Conservation (phyloP, 2,888 invertebrate species). For the Pyrrhosoma nymphula region DNA sequence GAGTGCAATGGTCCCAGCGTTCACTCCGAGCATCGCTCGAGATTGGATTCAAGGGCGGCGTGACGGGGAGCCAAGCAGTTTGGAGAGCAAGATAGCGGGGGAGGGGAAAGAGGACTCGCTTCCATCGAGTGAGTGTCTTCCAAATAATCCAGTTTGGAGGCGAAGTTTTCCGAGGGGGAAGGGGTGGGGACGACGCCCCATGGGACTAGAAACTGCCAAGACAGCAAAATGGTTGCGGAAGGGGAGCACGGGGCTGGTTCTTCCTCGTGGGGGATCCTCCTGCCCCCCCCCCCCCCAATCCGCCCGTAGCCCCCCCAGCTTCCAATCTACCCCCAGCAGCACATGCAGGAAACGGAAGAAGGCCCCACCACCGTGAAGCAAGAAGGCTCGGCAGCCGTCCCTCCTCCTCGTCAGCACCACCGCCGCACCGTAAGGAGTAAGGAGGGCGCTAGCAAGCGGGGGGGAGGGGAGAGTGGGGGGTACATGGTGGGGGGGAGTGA, state of each 20-base stretch:
- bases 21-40: neutral
- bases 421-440: too few species aligned
- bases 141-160: neutral
- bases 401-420: neutral
- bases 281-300: neutral
- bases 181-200: neutral
- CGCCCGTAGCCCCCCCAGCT: too few species aligned
- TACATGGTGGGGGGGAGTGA: too few species aligned
- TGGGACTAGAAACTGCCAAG: neutral
- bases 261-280: too few species aligned
- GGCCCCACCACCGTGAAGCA: too few species aligned
- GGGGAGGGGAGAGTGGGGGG: too few species aligned
- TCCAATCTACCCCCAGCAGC: neutral
- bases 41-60: neutral
- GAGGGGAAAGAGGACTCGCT: too few species aligned
- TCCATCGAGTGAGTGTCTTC: slow-evolving; percentile 5
- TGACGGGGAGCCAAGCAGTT: neutral
- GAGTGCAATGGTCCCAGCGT: neutral
- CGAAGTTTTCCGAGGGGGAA: neutral
- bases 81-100: neutral
- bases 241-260: neutral
- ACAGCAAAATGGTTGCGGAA: neutral
- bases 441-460: neutral
- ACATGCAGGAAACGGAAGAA: too few species aligned
- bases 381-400: neutral